A percentile compares a stretch with the other conserved stretches of the same genome.
phyloP scores from a whole-genome alignment of 2,113 vertebrate genomes.

The Echinops telfairi region DNA sequence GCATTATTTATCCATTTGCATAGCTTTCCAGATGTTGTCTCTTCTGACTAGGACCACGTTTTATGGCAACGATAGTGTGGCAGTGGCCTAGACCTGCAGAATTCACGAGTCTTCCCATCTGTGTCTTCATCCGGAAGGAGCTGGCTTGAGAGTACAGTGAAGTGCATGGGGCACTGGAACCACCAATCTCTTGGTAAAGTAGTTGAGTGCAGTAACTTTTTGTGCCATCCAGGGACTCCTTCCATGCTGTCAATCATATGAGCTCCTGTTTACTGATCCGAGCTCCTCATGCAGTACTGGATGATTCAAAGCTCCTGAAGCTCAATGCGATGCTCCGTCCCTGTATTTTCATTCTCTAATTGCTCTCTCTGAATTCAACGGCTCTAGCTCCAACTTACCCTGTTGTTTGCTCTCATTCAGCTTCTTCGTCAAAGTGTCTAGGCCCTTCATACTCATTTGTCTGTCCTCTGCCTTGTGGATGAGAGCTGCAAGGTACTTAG shows the following conservation, averaged over 20 bases:
- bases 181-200: background rate
- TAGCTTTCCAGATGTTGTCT: background rate
- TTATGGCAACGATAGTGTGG: background rate
- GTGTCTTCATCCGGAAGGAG: background rate
- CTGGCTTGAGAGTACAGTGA: background rate
- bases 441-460: background rate
- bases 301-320: background rate
- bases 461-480: background rate
- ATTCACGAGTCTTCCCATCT: background rate
- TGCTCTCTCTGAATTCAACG: background rate
- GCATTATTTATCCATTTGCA: background rate
- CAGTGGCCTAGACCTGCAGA: background rate
- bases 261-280: background rate
- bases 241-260: background rate
- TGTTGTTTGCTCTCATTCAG: conserved; percentile 11
- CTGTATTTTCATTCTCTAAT: background rate
- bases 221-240: background rate
- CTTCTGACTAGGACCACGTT: background rate
- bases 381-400: background rate
- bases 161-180: background rate
- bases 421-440: conserved; percentile 27
- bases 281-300: background rate
- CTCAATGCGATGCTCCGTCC: background rate
- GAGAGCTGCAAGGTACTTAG: background rate
- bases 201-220: background rate